These are phyloP conservation scores for Oscheius onirici DNA, from an alignment of 2,888 invertebrate species.

Conservation along the genomic window DNA sequence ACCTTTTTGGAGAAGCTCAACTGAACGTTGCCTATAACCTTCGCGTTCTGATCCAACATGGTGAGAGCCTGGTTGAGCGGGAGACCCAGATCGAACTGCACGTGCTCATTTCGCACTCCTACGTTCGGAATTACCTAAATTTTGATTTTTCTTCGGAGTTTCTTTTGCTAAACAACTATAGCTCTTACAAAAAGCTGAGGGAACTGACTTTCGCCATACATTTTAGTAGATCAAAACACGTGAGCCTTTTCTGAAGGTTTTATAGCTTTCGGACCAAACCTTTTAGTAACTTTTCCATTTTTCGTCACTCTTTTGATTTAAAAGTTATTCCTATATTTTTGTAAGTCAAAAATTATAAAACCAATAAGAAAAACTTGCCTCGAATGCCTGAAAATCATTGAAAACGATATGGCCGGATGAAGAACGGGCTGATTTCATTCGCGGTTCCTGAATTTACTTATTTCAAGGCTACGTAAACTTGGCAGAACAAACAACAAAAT, in stretches of 20 bases:
- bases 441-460: background rate
- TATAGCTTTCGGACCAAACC: too few species aligned
- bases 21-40: constrained; percentile 60
- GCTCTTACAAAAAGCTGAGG: too few species aligned
- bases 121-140: constrained; percentile 69
- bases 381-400: constrained; percentile 15
- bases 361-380: constrained; percentile 15
- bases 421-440: constrained; percentile 17
- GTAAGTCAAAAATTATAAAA: background rate
- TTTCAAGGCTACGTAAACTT: background rate
- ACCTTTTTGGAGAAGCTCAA: constrained; percentile 65
- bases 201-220: too few species aligned
- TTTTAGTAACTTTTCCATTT: too few species aligned
- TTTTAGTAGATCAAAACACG: too few species aligned
- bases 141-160: background rate
- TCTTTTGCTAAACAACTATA: too few species aligned
- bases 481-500: background rate
- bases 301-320: too few species aligned
- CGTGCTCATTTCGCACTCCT: constrained; percentile 59
- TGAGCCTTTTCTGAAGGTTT: too few species aligned
- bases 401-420: background rate
- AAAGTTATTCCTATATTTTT: too few species aligned
- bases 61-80: constrained; percentile 62
- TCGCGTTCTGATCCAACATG: constrained; percentile 61
- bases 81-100: constrained; percentile 67